These are phyloP conservation scores for Prinia subflava DNA, from an alignment of 2,113 vertebrate genomes.

Conservation along the genomic window DNA sequence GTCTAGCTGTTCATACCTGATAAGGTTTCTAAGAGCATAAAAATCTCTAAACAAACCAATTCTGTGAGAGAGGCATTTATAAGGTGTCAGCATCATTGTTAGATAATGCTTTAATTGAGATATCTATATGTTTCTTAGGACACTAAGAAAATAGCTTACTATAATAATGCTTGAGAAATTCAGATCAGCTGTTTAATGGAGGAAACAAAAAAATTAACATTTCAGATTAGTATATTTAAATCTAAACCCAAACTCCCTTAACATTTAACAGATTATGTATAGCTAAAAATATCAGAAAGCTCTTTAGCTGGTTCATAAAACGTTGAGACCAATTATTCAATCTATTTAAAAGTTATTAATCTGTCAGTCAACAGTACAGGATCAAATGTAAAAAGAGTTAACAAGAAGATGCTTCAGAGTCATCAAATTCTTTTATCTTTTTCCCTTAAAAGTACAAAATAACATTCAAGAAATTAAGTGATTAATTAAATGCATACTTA, in stretches of 20 bases:
- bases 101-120: not conserved
- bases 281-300: not conserved
- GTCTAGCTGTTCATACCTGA: not conserved
- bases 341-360: not conserved
- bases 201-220: not conserved
- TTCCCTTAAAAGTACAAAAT: not conserved
- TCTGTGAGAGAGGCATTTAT: not conserved
- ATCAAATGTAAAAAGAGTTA: not conserved
- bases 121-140: not conserved
- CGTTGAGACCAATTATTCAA: not conserved
- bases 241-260: not conserved
- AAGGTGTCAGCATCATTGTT: not conserved
- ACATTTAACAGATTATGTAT: not conserved
- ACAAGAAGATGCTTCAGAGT: not conserved
- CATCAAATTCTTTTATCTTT: not conserved
- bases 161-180: not conserved
- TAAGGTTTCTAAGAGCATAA: slow-evolving; percentile 17
- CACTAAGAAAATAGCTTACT: not conserved
- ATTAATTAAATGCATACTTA: not conserved
- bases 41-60: not conserved
- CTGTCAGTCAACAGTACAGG: not conserved
- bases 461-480: not conserved
- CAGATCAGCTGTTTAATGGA: not conserved
- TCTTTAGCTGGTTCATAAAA: not conserved
- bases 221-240: not conserved